A percentile compares a stretch with the other conserved stretches of the same genome.
Conservation (phyloP, 2,888 invertebrate genomes). For the Rutpela maculata region DNA sequence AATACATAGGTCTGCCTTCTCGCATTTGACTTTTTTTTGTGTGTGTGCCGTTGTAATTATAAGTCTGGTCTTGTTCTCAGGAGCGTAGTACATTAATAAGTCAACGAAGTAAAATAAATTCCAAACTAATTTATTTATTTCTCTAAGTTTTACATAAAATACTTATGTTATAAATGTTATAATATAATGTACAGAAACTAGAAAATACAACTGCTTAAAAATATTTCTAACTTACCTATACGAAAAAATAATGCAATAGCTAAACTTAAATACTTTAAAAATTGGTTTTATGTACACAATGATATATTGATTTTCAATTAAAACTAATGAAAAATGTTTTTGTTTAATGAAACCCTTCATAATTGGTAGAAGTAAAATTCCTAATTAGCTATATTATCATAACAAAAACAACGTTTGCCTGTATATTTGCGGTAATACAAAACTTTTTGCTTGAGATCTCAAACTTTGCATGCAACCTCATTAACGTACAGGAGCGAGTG, state of each 20-base stretch:
- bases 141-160: conserved; percentile 18
- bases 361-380: neutral
- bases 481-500: conserved; percentile 20
- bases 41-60: too few species aligned
- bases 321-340: conserved; percentile 17
- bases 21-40: too few species aligned
- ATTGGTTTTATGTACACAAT: conserved; percentile 27
- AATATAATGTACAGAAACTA: conserved; percentile 34
- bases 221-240: neutral
- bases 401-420: conserved; percentile 5
- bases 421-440: neutral
- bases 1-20: too few species aligned
- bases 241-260: conserved; percentile 4
- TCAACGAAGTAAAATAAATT: neutral
- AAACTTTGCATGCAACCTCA: conserved; percentile 2
- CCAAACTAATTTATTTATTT: conserved; percentile 25
- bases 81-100: too few species aligned
- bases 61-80: too few species aligned
- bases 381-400: neutral
- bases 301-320: conserved; percentile 23
- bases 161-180: neutral
- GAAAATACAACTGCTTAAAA: conserved; percentile 19
- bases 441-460: conserved; percentile 30
- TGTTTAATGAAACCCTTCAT: neutral
- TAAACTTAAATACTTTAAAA: conserved; percentile 31